Conservation (phyloP, 2,113 vertebrate genomes). For the Nothoprocta pentlandii region DNA sequence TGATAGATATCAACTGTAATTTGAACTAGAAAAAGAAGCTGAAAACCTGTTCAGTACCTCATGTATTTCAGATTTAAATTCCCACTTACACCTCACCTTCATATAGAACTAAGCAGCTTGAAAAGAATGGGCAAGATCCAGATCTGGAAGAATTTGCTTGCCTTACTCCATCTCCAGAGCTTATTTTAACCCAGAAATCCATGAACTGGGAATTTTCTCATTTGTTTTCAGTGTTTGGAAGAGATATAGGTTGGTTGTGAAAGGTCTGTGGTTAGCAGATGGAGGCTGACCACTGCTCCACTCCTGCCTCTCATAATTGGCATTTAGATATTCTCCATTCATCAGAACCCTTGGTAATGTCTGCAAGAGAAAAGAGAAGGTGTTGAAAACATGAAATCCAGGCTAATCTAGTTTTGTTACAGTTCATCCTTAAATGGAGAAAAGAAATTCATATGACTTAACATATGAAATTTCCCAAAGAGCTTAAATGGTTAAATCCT, state of each 20-base stretch:
- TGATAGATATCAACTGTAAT: constrained; percentile 32
- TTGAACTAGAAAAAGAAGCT: constrained; percentile 43
- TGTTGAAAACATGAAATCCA: neutral
- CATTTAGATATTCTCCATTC: neutral
- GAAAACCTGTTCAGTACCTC: neutral
- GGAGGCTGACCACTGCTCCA: constrained; percentile 16
- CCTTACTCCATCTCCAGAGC: neutral
- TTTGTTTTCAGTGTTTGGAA: constrained; percentile 13
- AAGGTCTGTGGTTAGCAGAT: constrained; percentile 11
- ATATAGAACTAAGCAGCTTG: constrained; percentile 63
- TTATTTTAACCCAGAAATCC: constrained; percentile 56
- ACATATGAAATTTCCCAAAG: constrained; percentile 68
- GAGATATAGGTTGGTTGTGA: neutral
- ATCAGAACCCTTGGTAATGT: neutral
- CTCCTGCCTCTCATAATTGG: neutral
- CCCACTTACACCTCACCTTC: constrained; percentile 52
- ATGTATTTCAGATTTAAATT: constrained; percentile 61
- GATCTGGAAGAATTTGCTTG: constrained; percentile 41
- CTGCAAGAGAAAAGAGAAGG: neutral
- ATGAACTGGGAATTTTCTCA: constrained; percentile 5
- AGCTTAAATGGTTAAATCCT: constrained; percentile 88
- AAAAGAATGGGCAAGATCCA: constrained; percentile 42
- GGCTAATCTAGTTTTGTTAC: neutral
- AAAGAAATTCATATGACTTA: constrained; percentile 69
- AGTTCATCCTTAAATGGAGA: constrained; percentile 34